Conservation (phyloP, 2,113 vertebrate species). For the Megaceryle maxima region DNA sequence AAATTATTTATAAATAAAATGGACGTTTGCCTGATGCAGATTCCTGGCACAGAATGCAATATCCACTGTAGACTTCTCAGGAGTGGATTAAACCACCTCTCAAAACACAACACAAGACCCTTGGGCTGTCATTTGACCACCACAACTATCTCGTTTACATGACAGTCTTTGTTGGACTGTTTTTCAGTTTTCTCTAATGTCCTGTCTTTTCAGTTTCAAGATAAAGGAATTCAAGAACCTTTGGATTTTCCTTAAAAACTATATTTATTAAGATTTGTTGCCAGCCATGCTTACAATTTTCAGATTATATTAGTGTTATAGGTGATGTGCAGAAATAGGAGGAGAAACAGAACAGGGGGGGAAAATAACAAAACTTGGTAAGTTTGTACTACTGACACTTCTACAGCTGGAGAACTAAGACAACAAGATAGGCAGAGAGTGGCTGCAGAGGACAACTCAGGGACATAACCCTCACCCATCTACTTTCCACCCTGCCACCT, state of each 20-base stretch:
- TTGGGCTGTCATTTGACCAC: not conserved
- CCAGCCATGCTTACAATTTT: not conserved
- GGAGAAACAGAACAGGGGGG: not conserved
- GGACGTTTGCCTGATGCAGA: not conserved
- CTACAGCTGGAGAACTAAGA: not conserved
- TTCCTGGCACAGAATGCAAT: not conserved
- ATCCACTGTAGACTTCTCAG: not conserved
- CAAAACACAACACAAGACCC: not conserved
- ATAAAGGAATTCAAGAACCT: not conserved
- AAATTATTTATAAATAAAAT: not conserved
- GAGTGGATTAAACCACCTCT: not conserved
- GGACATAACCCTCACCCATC: not conserved
- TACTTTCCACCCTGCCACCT: not conserved
- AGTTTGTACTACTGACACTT: not conserved
- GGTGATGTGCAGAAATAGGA: not conserved
- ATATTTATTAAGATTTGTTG: not conserved
- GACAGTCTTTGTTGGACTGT: not conserved
- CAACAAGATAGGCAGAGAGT: not conserved
- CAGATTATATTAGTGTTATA: not conserved
- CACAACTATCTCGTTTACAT: not conserved
- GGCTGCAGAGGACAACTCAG: not conserved
- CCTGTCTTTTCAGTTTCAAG: not conserved
- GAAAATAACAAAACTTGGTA: not conserved
- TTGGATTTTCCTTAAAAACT: not conserved
- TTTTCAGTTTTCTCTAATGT: not conserved